A percentile compares a stretch with the other conserved stretches of the same genome.
These are phyloP conservation scores for Zelleria hepariella DNA, from an alignment of 2,888 invertebrate genomes.

Conservation along the genomic window DNA sequence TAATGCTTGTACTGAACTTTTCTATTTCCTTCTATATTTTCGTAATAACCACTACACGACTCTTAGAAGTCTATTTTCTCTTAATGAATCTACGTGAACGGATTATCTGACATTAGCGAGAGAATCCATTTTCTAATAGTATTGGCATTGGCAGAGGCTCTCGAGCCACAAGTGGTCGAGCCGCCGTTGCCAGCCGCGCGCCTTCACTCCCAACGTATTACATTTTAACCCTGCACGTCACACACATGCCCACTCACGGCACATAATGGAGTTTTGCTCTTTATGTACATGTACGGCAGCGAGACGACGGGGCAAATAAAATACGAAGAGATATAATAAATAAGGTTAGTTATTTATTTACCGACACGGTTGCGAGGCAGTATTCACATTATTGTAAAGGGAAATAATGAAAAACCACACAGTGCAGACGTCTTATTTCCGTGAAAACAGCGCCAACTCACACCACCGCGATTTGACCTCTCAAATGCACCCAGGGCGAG, in stretches of 20 bases:
- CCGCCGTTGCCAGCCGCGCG: slow-evolving; percentile 23
- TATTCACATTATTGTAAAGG: too few species aligned
- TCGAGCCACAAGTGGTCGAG: slow-evolving; percentile 66
- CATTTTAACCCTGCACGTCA: neutral
- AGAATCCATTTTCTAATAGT: slow-evolving; percentile 41
- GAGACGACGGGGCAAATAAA: neutral
- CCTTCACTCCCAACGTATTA: neutral
- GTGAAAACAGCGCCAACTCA: neutral
- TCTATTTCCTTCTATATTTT: neutral
- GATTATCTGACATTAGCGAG: slow-evolving; percentile 13
- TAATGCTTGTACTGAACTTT: neutral
- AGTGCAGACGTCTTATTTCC: slow-evolving; percentile 10
- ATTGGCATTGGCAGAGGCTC: slow-evolving; percentile 24
- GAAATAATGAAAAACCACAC: slow-evolving; percentile 15
- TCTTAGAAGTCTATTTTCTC: neutral
- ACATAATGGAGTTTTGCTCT: neutral
- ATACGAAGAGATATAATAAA: neutral
- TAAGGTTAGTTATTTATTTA: neutral
- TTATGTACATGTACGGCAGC: neutral
- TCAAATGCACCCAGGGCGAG: neutral
- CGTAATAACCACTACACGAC: neutral
- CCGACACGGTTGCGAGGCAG: too few species aligned
- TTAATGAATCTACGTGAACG: neutral
- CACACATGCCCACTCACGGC: neutral
- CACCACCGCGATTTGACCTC: neutral